These are phyloP conservation scores for Lagopus muta DNA, from an alignment of 2,113 vertebrate genomes.

Conservation along the genomic window DNA sequence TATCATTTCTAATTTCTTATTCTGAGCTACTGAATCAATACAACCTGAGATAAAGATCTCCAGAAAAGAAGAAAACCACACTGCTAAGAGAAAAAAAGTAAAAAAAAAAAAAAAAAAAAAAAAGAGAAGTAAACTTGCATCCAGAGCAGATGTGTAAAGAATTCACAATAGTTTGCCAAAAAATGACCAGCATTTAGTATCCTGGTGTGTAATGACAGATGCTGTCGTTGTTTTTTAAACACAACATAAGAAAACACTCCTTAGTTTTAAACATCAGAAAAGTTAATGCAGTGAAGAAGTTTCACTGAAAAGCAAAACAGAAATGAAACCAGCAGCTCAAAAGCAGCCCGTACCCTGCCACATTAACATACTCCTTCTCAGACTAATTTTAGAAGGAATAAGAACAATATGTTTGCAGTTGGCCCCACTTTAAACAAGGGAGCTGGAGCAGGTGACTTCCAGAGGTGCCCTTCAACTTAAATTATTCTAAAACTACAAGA, in stretches of 20 bases:
- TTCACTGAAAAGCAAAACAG: constrained; percentile 25
- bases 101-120: not conserved
- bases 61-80: not conserved
- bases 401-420: constrained; percentile 31
- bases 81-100: not conserved
- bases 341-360: not conserved
- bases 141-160: not conserved
- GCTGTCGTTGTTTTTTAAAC: not conserved
- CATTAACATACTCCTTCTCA: constrained; percentile 69
- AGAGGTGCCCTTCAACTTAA: not conserved
- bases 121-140: not conserved
- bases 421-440: not conserved
- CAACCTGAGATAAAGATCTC: not conserved
- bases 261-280: not conserved
- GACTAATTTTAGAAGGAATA: constrained; percentile 51
- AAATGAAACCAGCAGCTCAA: constrained; percentile 38
- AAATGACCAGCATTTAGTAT: not conserved
- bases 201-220: not conserved
- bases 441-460: constrained; percentile 8
- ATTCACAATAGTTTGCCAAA: not conserved
- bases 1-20: not conserved
- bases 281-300: not conserved
- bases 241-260: not conserved
- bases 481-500: not conserved
- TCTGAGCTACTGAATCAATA: not conserved